phyloP scores from a whole-genome alignment of 2,888 invertebrate genomes.

The Xestia rhomboidea region DNA sequence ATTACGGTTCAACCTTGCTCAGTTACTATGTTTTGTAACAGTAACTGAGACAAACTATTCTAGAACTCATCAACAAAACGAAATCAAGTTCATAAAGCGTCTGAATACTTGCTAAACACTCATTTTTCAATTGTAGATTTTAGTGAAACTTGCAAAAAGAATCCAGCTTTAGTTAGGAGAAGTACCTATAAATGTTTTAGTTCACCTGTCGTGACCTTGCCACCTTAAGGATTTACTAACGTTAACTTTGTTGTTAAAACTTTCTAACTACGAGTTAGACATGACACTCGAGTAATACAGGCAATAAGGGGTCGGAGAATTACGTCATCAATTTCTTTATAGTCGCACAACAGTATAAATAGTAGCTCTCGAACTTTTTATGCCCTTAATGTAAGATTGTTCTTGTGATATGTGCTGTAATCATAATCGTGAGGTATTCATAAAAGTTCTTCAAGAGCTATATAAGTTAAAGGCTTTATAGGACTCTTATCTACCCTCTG shows the following conservation, averaged over 20 bases:
- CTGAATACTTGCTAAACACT: constrained; percentile 54
- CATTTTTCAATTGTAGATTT: constrained; percentile 56
- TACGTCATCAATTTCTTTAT: constrained; percentile 70
- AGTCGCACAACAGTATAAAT: constrained; percentile 48
- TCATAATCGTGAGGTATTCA: constrained; percentile 59
- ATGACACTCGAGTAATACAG: constrained; percentile 70
- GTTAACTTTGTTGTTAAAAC: constrained; percentile 71
- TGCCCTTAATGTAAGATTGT: constrained; percentile 52
- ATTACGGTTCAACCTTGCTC: constrained; percentile 6
- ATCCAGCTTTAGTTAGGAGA: constrained; percentile 42
- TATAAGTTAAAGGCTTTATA: constrained; percentile 58
- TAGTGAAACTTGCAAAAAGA: constrained; percentile 55
- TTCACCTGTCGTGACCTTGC: constrained; percentile 69
- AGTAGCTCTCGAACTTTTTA: constrained; percentile 49
- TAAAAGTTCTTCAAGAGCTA: constrained; percentile 56
- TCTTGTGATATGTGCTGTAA: constrained; percentile 54
- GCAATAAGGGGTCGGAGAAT: constrained; percentile 64
- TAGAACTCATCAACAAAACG: constrained; percentile 27
- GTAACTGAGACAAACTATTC: constrained; percentile 23
- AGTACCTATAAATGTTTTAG: constrained; percentile 65
- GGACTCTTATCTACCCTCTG: constrained; percentile 48
- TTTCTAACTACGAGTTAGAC: constrained; percentile 68
- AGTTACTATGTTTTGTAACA: background rate
- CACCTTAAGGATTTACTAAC: constrained; percentile 69
- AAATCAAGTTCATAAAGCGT: constrained; percentile 43